Percentiles rank a stretch among this genome's conserved stretches.
These are phyloP conservation scores for Lordiphosa collinella DNA, from an alignment of 1,140 invertebrate genomes.

Conservation along the genomic window DNA sequence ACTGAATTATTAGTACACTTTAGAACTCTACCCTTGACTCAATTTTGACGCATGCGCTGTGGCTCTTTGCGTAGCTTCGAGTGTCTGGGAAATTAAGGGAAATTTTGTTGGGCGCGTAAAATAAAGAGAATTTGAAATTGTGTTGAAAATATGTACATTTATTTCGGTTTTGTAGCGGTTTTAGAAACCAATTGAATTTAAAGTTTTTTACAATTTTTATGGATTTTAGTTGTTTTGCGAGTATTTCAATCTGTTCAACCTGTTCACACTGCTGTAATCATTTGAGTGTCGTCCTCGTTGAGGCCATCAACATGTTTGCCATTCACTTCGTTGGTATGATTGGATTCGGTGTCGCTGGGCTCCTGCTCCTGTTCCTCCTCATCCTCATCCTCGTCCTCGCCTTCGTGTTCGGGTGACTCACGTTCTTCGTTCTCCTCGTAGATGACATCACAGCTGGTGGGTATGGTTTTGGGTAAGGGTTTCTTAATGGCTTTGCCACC, in stretches of 20 bases:
- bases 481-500: slow-evolving; percentile 47
- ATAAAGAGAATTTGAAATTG: background rate
- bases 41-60: background rate
- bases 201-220: slow-evolving; percentile 63
- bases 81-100: slow-evolving; percentile 1
- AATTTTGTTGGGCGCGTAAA: background rate
- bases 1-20: too few relatives aligned
- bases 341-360: slow-evolving; percentile 61
- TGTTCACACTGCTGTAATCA: slow-evolving; percentile 67
- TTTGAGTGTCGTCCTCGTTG: slow-evolving; percentile 67
- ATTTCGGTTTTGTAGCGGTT: slow-evolving; percentile 59
- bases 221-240: slow-evolving; percentile 14
- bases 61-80: background rate
- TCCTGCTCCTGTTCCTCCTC: slow-evolving; percentile 45
- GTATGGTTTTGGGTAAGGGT: slow-evolving; percentile 71
- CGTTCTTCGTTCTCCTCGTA: slow-evolving; percentile 78
- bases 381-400: slow-evolving; percentile 38
- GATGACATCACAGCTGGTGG: slow-evolving; percentile 79
- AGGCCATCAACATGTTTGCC: slow-evolving; percentile 48
- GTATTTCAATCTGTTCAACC: slow-evolving; percentile 11
- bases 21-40: too few relatives aligned
- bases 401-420: slow-evolving; percentile 59
- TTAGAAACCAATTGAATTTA: slow-evolving; percentile 56
- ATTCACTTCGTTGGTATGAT: slow-evolving; percentile 60
- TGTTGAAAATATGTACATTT: slow-evolving; percentile 68